A percentile compares a stretch with the other conserved stretches of the same genome.
Conservation (phyloP, 2,113 vertebrate genomes). For the Periophthalmus modestus region DNA sequence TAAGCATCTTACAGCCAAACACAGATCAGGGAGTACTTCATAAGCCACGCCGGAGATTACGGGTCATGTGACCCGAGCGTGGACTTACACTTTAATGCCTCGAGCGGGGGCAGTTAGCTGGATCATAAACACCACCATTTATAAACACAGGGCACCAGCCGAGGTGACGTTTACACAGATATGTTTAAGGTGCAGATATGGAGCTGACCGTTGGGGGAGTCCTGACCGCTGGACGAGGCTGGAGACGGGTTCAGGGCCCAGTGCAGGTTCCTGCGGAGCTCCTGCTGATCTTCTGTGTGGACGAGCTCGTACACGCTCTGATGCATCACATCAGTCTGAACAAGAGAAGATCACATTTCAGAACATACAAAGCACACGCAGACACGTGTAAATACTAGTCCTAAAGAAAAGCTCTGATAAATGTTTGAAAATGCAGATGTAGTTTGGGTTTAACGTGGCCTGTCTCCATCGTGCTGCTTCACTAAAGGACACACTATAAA, state of each 20-base stretch:
- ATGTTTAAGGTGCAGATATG: background rate
- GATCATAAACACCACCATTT: constrained; percentile 14
- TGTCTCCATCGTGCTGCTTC: constrained; percentile 8
- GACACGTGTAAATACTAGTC: background rate
- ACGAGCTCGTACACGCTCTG: constrained; percentile 84
- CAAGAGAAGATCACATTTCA: background rate
- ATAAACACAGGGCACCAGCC: background rate
- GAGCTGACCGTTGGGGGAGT: constrained; percentile 61
- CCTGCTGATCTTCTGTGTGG: constrained; percentile 82
- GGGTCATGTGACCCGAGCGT: constrained; percentile 58
- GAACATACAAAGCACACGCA: background rate
- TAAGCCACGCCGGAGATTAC: constrained; percentile 57
- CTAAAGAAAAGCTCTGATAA: background rate
- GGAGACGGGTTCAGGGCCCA: constrained; percentile 77
- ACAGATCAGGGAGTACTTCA: constrained; percentile 59
- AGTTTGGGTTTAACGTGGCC: background rate
- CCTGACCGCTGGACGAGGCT: constrained; percentile 17
- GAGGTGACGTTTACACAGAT: background rate
- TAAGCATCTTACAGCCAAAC: constrained; percentile 60
- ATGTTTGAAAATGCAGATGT: too few relatives aligned
- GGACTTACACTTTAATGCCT: constrained; percentile 44
- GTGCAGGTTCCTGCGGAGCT: constrained; percentile 80
- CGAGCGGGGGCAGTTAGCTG: constrained; percentile 23
- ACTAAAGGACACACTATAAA: constrained; percentile 60
- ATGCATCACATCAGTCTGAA: constrained; percentile 83